Conservation (phyloP, 2,113 vertebrate genomes). For the Cinclus mexicanus region DNA sequence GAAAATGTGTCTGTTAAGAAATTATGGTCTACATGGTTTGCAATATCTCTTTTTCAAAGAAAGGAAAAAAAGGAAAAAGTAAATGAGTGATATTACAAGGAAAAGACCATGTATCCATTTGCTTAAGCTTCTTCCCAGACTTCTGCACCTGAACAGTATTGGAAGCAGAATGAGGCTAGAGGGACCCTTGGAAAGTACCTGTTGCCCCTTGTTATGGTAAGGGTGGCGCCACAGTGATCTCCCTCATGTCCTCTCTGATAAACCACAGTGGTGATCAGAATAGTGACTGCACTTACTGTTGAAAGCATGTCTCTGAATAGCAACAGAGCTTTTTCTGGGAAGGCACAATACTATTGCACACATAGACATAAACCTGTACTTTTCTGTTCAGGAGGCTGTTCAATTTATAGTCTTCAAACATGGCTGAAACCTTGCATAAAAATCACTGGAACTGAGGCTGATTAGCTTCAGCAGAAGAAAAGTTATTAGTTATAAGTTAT, state of each 20-base stretch:
- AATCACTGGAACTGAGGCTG: neutral
- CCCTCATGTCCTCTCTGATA: neutral
- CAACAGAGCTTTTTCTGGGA: neutral
- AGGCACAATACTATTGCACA: neutral
- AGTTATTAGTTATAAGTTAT: too few species aligned
- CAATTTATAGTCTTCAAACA: neutral
- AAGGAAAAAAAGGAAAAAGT: neutral
- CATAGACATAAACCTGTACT: neutral
- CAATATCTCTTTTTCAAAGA: neutral
- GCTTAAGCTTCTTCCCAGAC: neutral
- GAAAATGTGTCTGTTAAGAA: neutral
- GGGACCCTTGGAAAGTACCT: neutral
- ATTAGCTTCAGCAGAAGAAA: neutral
- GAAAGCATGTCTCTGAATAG: neutral
- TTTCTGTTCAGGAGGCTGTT: neutral
- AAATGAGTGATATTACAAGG: neutral
- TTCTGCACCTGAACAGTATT: neutral
- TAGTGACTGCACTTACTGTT: neutral
- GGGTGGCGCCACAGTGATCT: neutral
- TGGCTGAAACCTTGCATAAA: neutral
- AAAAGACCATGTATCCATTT: neutral
- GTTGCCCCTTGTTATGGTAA: rapidly evolving
- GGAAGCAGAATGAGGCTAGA: neutral
- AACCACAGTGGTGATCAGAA: neutral
- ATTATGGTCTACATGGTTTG: neutral